These are phyloP conservation scores for Psittacus erithacus DNA, from an alignment of 2,113 vertebrate genomes.

Conservation along the genomic window DNA sequence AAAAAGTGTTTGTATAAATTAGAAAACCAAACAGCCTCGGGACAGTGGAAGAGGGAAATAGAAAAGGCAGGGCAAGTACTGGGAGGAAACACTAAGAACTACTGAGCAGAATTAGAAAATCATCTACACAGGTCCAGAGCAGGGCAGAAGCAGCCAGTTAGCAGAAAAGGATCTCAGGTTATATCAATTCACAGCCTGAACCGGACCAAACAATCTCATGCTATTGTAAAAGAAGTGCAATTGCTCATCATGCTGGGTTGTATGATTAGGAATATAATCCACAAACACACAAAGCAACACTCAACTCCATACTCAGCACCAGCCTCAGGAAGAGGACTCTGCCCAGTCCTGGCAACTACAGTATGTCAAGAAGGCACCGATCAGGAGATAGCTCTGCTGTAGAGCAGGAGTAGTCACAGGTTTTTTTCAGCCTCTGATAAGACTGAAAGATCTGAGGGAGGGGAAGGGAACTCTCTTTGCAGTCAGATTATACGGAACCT, in stretches of 20 bases:
- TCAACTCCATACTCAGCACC: background rate
- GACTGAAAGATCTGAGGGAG: background rate
- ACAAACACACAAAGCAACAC: background rate
- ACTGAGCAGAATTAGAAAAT: background rate
- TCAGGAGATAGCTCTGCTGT: background rate
- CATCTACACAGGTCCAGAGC: background rate
- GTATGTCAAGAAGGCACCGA: fast-evolving
- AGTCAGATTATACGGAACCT: background rate
- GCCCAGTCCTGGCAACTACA: background rate
- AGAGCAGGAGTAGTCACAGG: background rate
- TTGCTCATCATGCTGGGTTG: background rate
- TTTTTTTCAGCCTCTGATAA: background rate
- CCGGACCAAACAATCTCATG: background rate
- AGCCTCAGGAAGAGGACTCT: background rate
- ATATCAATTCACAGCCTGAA: background rate
- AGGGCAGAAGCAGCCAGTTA: background rate
- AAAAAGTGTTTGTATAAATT: background rate
- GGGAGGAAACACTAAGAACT: background rate
- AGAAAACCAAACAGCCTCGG: background rate
- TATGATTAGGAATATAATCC: background rate
- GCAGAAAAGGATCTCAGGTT: background rate
- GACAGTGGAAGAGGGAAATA: background rate
- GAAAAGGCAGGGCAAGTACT: background rate
- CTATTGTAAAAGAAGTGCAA: background rate
- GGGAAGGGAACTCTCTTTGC: background rate